phyloP scores from a whole-genome alignment of 2,888 invertebrate species.

The Poecilus cupreus region DNA sequence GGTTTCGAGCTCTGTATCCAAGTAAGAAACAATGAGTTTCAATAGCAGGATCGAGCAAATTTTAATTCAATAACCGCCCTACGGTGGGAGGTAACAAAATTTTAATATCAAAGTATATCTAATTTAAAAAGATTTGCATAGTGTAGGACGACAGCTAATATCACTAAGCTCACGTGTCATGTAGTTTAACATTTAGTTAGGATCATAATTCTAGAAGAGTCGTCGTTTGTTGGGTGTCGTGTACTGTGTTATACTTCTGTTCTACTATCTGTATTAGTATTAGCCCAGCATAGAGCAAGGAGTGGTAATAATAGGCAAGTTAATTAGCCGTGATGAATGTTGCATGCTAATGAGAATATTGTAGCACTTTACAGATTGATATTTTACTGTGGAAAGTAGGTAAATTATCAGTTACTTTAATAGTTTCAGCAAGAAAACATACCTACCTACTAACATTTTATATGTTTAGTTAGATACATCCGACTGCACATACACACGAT shows the following conservation, averaged over 20 bases:
- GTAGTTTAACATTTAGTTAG: no score
- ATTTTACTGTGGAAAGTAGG: slow-evolving; percentile 28
- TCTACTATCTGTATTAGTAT: neutral
- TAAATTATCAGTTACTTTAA: slow-evolving; percentile 8
- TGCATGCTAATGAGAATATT: slow-evolving; percentile 25
- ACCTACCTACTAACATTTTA: slow-evolving; percentile 20
- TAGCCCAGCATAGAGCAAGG: neutral
- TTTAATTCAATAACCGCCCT: no score
- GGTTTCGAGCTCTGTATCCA: no score
- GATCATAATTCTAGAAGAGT: neutral
- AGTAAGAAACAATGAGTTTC: no score
- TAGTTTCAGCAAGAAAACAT: neutral
- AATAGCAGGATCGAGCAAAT: no score
- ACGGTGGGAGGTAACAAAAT: no score
- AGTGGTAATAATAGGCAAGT: slow-evolving; percentile 24
- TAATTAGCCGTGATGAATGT: slow-evolving; percentile 30
- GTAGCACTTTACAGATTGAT: slow-evolving; percentile 16
- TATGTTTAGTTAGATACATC: neutral
- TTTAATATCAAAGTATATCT: no score
- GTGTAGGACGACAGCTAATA: no score
- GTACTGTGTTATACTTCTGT: neutral
- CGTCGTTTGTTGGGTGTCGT: neutral
- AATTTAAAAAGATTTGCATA: no score
- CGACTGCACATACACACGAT: neutral
- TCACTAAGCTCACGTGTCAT: no score